Percentiles rank a stretch among this genome's conserved stretches.
These are phyloP conservation scores for Myopa testacea DNA, from an alignment of 2,888 invertebrate species.

Conservation along the genomic window DNA sequence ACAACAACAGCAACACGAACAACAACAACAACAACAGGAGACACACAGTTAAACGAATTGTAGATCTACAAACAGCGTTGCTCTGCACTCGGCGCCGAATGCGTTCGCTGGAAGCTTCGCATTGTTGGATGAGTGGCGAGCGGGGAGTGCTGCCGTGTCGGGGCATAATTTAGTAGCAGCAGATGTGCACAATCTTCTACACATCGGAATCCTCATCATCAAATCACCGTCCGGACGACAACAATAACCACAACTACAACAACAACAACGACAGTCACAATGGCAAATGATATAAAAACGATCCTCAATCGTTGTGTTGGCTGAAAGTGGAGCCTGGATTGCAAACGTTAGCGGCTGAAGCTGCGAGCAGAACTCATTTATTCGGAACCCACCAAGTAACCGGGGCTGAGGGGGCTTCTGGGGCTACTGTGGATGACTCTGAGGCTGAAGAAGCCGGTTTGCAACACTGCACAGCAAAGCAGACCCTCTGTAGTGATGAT, in stretches of 20 bases:
- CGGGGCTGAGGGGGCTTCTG: neutral
- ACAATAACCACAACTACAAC: conserved; percentile 27
- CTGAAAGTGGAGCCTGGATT: neutral
- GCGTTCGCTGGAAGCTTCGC: too few species aligned
- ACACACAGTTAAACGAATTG: too few species aligned
- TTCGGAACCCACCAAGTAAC: neutral
- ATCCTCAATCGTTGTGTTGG: conserved; percentile 42
- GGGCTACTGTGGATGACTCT: too few species aligned
- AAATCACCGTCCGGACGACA: conserved; percentile 33
- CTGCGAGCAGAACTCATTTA: conserved; percentile 1
- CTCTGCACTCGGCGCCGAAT: too few species aligned
- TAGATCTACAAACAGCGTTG: too few species aligned
- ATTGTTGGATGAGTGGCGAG: too few species aligned
- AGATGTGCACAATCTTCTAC: conserved; percentile 42
- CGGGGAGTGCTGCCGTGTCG: conserved; percentile 41
- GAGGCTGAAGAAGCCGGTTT: neutral
- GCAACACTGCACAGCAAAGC: neutral
- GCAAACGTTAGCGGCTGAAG: neutral
- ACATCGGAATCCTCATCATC: conserved; percentile 11
- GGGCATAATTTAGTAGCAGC: conserved; percentile 41
- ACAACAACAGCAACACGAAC: neutral
- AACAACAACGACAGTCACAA: conserved; percentile 20
- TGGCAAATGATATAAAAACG: conserved; percentile 58
- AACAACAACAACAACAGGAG: too few species aligned
- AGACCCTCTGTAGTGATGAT: too few species aligned